These are phyloP conservation scores for Argyra leucocephala DNA, from an alignment of 2,888 invertebrate species.

Conservation along the genomic window DNA sequence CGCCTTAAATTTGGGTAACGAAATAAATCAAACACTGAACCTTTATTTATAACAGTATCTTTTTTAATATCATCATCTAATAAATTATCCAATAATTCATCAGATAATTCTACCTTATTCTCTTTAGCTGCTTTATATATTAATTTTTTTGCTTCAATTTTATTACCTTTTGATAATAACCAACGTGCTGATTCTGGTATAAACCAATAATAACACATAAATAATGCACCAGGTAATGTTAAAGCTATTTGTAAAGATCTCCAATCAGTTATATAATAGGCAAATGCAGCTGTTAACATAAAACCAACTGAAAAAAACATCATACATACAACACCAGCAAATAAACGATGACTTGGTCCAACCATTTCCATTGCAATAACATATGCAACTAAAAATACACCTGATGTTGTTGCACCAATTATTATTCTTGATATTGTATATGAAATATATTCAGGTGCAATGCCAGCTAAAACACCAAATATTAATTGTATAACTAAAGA, in stretches of 20 bases:
- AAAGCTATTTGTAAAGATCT: conserved; percentile 68
- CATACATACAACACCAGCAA: conserved; percentile 72
- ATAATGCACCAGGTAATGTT: conserved; percentile 62
- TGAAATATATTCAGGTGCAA: conserved; percentile 65
- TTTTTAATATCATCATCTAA: conserved; percentile 32
- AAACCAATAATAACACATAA: conserved; percentile 75
- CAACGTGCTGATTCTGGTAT: conserved; percentile 84
- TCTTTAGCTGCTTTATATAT: conserved; percentile 65
- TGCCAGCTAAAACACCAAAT: conserved; percentile 63
- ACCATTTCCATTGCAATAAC: conserved; percentile 71
- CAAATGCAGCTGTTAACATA: conserved; percentile 77
- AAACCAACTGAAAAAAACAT: conserved; percentile 69
- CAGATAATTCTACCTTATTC: conserved; percentile 59
- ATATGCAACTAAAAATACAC: conserved; percentile 48
- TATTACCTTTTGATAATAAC: conserved; percentile 74
- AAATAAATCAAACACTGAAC: conserved; percentile 59
- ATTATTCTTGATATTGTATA: conserved; percentile 59
- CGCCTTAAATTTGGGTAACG: conserved; percentile 67
- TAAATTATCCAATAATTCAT: conserved; percentile 53
- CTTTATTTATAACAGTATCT: conserved; percentile 44
- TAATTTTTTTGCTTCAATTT: conserved; percentile 63
- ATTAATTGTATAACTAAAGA: conserved; percentile 63
- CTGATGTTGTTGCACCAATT: conserved; percentile 74
- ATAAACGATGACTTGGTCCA: conserved; percentile 66
- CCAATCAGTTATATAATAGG: conserved; percentile 62